Evolutionary conservation across 2,888 invertebrate species (phyloP), one percentile per base, ranked within the genome.

Genomic region (Cerastoderma edule): DNA sequence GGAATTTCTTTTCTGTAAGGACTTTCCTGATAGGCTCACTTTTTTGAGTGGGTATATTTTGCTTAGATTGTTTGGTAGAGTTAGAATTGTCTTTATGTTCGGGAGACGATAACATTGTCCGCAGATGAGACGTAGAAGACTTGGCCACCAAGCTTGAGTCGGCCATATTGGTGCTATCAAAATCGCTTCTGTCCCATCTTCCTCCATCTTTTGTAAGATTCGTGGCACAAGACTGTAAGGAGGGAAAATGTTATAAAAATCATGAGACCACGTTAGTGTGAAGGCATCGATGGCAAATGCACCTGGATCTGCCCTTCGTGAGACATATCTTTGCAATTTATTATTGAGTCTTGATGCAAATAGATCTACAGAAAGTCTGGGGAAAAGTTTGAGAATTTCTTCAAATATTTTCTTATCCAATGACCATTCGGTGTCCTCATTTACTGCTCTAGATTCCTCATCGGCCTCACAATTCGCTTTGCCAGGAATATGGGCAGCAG

Each of bases 341-440:
- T 22, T 22, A 54, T 81, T 84, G 16, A 74, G 27, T 24, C 80
- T 66, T 22, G 78, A 74, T 0, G 77, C 74, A 57, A 77, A 80
- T 10, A 82, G 27, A 33, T 82, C 79, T n/a, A 79, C 33, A 1
- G 27, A 4, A 33, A 46, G 46, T 3, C 27, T 22, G 5, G 53
- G 57, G n/a, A 44, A 69, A 8, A 16, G 3, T 10, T 46, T 24
- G 8, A n/a, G 1, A 56, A 76, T 44, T 60, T 32, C 27, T 8
- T 48, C 0, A 64, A 78, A 78, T 16, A 71, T 35, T 13, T 56
- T n/a, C 32, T 39, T 6, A 8, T 56, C 22, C 24, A 83, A 8
- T 2, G 75, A 30, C 79, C 83, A 75, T 71, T 83, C 79, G 13
- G 72, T 19, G 32, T 80, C 82, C 44, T 74, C 72, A 64, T 77